Evolutionary conservation across 2,888 invertebrate species (phyloP).

Genomic region (Rhabditoides inermis): DNA sequence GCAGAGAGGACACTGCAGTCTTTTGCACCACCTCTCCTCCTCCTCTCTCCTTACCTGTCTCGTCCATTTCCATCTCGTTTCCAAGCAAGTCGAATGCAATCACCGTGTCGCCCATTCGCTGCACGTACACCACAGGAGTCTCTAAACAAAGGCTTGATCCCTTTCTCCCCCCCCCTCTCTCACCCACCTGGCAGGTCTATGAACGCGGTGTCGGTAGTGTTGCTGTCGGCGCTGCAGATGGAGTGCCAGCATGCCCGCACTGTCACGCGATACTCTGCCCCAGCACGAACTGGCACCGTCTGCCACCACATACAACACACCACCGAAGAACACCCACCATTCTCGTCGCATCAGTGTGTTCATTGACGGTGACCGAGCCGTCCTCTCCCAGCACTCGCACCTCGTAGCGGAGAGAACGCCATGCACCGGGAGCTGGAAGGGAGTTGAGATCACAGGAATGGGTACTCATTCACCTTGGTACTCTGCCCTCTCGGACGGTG

Average conservation of each 20-base stretch:
- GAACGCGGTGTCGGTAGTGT: background rate
- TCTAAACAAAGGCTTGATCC: too few species aligned
- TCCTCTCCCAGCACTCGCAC: background rate
- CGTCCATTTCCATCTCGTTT: too few species aligned
- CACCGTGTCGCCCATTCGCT: too few species aligned
- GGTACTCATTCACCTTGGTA: too few species aligned
- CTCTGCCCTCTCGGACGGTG: too few species aligned
- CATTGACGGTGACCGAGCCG: background rate
- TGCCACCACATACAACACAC: background rate
- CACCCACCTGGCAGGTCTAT: background rate
- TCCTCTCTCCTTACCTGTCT: too few species aligned
- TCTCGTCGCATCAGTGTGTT: background rate
- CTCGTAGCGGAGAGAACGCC: background rate
- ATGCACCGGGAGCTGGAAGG: too few species aligned
- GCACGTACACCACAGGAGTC: background rate
- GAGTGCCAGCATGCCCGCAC: background rate
- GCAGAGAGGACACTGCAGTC: constrained; percentile 8
- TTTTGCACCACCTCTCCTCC: background rate
- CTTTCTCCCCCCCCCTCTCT: too few species aligned
- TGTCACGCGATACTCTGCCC: background rate
- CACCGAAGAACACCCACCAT: background rate
- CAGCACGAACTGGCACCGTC: background rate
- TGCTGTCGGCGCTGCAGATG: background rate
- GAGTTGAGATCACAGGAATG: too few species aligned
- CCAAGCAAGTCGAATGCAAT: too few species aligned